A percentile compares a stretch with the other conserved stretches of the same genome.
These are phyloP conservation scores for Sthenelais limicola DNA, from an alignment of 2,888 invertebrate species.

Conservation along the genomic window DNA sequence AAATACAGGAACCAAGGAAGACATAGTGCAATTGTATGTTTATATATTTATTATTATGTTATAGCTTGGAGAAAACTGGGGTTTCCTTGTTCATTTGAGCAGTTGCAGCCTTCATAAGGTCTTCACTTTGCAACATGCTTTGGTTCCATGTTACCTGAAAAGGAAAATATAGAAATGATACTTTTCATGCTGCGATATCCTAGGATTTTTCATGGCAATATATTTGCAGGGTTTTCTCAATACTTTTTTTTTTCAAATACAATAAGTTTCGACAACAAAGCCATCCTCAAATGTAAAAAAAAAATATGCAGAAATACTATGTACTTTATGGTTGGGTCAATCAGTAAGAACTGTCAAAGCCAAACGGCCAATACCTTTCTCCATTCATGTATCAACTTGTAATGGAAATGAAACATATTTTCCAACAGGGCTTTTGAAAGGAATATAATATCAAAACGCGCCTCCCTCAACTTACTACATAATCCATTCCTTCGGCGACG, in stretches of 20 bases:
- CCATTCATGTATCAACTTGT: too few relatives aligned
- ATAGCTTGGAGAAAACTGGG: slow-evolving; percentile 84
- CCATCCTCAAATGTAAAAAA: too few relatives aligned
- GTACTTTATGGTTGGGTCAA: neutral
- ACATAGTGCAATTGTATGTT: too few relatives aligned
- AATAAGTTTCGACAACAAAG: too few relatives aligned
- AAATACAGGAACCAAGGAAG: too few relatives aligned
- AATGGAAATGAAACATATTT: too few relatives aligned
- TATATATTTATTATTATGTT: too few relatives aligned
- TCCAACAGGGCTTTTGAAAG: too few relatives aligned
- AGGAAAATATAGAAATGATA: slow-evolving; percentile 10
- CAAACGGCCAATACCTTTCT: too few relatives aligned
- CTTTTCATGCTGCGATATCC: neutral
- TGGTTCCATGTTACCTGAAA: slow-evolving; percentile 85
- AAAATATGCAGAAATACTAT: neutral
- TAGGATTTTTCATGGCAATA: neutral
- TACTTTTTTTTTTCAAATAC: neutral
- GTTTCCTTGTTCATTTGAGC: slow-evolving; percentile 76
- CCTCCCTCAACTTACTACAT: slow-evolving; percentile 85
- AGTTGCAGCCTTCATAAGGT: slow-evolving; percentile 83
- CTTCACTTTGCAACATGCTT: slow-evolving; percentile 91
- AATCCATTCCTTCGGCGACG: slow-evolving; percentile 89
- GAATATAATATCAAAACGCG: too few relatives aligned
- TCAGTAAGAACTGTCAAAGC: too few relatives aligned
- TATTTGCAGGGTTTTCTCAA: neutral